These are phyloP conservation scores for Monopis laevigella DNA, from an alignment of 2,888 invertebrate genomes.

Conservation along the genomic window DNA sequence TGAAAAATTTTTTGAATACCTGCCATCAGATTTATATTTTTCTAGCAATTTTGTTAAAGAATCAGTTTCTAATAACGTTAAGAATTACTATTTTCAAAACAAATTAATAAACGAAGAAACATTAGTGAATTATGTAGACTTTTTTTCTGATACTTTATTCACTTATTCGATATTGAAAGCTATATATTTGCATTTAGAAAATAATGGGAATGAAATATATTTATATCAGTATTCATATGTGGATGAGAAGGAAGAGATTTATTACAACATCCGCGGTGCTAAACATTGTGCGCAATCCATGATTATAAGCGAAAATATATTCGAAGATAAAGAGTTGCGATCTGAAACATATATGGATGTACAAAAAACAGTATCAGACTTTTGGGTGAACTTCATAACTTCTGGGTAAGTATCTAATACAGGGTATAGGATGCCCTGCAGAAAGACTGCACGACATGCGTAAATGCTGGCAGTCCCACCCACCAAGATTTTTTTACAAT, in stretches of 20 bases:
- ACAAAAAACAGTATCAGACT: not conserved
- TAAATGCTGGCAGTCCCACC: no score
- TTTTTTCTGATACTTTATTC: conserved; percentile 4
- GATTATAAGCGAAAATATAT: not conserved
- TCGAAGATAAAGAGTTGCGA: not conserved
- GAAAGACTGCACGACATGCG: no score
- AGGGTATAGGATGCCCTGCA: no score
- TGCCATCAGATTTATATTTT: conserved; percentile 13
- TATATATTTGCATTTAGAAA: not conserved
- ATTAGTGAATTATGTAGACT: not conserved
- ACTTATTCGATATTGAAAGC: not conserved
- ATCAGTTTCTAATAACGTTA: conserved; percentile 8
- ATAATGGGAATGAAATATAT: conserved; percentile 4
- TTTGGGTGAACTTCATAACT: not conserved
- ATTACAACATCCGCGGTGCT: not conserved
- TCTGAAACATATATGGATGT: not conserved
- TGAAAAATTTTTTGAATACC: conserved; percentile 9
- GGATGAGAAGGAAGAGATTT: not conserved
- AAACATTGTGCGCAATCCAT: not conserved
- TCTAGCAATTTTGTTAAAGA: conserved; percentile 7
- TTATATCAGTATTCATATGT: conserved; percentile 16
- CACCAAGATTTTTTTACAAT: no score
- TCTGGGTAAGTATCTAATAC: not conserved
- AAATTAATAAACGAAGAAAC: not conserved
- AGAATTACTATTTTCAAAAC: conserved; percentile 8